Base-by-base conservation (phyloP, 2,113 vertebrate genomes). In the Nycticryphes semicollaris region DNA sequence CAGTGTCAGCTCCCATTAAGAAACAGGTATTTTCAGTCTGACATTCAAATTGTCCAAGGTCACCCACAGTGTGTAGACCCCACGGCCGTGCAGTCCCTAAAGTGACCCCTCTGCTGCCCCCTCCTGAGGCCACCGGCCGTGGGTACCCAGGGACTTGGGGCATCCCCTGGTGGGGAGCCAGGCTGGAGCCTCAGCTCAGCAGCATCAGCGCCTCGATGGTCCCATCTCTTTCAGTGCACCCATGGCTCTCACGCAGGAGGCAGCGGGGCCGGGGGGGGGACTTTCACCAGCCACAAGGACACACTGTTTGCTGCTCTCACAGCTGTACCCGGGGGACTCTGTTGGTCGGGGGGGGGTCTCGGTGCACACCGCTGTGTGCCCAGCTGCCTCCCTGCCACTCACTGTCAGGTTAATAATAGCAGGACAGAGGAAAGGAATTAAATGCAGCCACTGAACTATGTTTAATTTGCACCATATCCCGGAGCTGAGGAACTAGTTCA, bases 191-290 rank as follows among this genome's bases (percentile, higher is more conserved):
- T 37, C 3, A 3, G 7, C 47, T 68, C 41, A 11, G 63, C 53
- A 37, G 41, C 53, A 45, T 63, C 64, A 6, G 12, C 20, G 37
- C 68, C 5, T 1, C 1, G 2, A 4, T 22, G 12, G 1, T 68
- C 33, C 48, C 37, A 1, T 43, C 27, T 18, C 73, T 39, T 62
- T 47, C 4, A 10, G 25, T 4, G 4, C 23, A 3, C 47, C 30
- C 6, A 0, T 1, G 14, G 30, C 47, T 9, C 37, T 8, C 27
- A 3, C 2, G 24, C 31, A 9, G 47, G 9, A 30, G 37, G 69
- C 2, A 39, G 25, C 0, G 0, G 37, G 33, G 15, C 23, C 10
- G 3, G 18, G 19, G 33, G 33, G 39, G 39, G 39, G 31, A 11
- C 43, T 60, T 41, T 39, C 70, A 4, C 10, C 18, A 23, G 23